Base-by-base conservation (phyloP, 2,888 invertebrate species). In the Bursaphelenchus okinawaensis region DNA sequence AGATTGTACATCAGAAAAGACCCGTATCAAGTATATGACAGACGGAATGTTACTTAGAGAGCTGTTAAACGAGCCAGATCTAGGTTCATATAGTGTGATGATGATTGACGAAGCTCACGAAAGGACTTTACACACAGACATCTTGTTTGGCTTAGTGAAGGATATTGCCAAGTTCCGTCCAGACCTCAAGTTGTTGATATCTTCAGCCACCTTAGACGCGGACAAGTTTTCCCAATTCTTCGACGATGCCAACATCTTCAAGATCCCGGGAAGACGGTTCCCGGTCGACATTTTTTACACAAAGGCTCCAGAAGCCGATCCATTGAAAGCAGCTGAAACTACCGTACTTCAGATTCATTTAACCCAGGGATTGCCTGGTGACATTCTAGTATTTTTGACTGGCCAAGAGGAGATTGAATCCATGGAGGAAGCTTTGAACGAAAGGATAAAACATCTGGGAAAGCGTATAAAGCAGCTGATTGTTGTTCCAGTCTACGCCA, bases 81-180 rank as follows among this genome's bases (percentile, higher is more conserved):
- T 99, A 64, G 90, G 89, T 52, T 90, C 92, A 1, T 98, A 98
- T 84, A 88, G 92, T 86, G 95, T 95, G 0, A 91, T 98, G 90
- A 98, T 98, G 66, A 93, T 98, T 82, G 98, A 99, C 84, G 98
- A 99, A 86, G 98, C 98, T 69, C 98, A 99, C 85, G 98, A 98
- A 84, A 87, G 98, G 52, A 98, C 98, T 0, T 86, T 99, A 1
- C 69, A 98, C 82, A 98, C 98, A 1, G 98, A 98, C 83, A 92
- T 98, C 78, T 86, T 99, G 40, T 99, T 98, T 85, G 98, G 98
- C 0, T 87, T 98, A 61, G 93, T 99, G 0, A 87, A 87, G 63
- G 81, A 81, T 66, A 79, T 81, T 66, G 79, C 80, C 4, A 65
- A 79, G 9, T 74, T 71, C 54, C 71, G 73, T 9, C 63, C 91